A percentile compares a stretch with the other conserved stretches of the same genome.
phyloP scores from a whole-genome alignment of 2,888 invertebrate genomes.

The Brenthis hecate region DNA sequence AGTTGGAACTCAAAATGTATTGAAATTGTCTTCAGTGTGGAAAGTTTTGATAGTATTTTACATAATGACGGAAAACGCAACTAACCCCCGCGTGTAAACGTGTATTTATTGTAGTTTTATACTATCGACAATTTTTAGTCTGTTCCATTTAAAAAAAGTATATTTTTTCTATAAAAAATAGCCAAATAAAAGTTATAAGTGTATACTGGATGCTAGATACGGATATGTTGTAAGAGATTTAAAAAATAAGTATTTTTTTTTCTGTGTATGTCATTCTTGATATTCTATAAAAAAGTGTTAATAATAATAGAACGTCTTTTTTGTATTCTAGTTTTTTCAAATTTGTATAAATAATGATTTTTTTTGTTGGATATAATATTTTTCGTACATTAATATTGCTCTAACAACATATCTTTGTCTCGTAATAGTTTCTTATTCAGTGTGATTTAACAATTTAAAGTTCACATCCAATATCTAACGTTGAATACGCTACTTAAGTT shows the following conservation, averaged over 20 bases:
- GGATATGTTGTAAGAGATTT: not conserved
- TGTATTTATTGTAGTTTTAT: constrained; percentile 27
- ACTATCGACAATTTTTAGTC: constrained; percentile 5
- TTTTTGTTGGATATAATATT: too few relatives aligned
- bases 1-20: not conserved
- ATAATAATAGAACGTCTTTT: too few relatives aligned
- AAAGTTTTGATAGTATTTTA: constrained; percentile 5
- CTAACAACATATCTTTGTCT: constrained; percentile 2
- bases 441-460: not conserved
- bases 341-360: too few relatives aligned
- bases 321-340: too few relatives aligned
- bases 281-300: too few relatives aligned
- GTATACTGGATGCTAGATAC: constrained; percentile 1
- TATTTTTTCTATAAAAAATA: constrained; percentile 25
- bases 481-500: constrained; percentile 15
- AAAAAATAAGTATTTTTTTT: not conserved
- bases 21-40: not conserved
- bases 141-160: constrained; percentile 8
- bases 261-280: not conserved
- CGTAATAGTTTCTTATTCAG: not conserved
- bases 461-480: not conserved
- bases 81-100: constrained; percentile 8
- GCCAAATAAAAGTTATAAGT: constrained; percentile 25
- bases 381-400: not conserved
- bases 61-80: not conserved